Evolutionary conservation across 1,140 invertebrate species (phyloP).

Genomic region (Mya arenaria): DNA sequence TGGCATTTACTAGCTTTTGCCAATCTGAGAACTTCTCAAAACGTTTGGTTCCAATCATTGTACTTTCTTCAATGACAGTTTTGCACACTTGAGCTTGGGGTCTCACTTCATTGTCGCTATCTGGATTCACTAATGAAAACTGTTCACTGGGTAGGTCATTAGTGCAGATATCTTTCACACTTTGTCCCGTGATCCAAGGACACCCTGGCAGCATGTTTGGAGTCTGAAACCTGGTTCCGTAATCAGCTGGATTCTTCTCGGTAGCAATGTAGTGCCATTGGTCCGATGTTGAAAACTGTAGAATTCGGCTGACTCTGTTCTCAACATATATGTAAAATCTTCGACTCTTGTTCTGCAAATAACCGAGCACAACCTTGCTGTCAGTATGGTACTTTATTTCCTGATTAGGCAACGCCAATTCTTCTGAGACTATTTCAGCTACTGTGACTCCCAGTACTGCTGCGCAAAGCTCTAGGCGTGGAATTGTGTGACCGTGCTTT

Average conservation of each 20-base stretch:
- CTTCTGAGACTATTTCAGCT: constrained; percentile 23
- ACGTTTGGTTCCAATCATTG: too few species aligned
- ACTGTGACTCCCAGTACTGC: constrained; percentile 48
- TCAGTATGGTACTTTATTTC: constrained; percentile 23
- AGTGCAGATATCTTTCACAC: too few species aligned
- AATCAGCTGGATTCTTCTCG: constrained; percentile 33
- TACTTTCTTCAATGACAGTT: too few species aligned
- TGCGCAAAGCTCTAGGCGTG: constrained; percentile 52
- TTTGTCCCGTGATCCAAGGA: too few species aligned
- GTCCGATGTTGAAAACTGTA: not conserved
- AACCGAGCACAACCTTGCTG: constrained; percentile 34
- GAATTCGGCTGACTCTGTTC: constrained; percentile 27
- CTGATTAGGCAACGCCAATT: constrained; percentile 2
- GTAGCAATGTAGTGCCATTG: constrained; percentile 47
- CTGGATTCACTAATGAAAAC: too few species aligned
- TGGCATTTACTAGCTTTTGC: too few species aligned
- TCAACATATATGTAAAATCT: constrained; percentile 10
- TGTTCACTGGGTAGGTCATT: too few species aligned
- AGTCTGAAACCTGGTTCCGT: not conserved
- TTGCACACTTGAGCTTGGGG: too few species aligned
- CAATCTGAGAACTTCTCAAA: too few species aligned
- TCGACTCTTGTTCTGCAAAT: constrained; percentile 33
- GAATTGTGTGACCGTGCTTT: constrained; percentile 49
- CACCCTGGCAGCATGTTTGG: too few species aligned
- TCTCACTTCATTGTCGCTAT: too few species aligned